Evolutionary conservation across 2,888 invertebrate genomes (phyloP).

Genomic region (Dryococelus australis): DNA sequence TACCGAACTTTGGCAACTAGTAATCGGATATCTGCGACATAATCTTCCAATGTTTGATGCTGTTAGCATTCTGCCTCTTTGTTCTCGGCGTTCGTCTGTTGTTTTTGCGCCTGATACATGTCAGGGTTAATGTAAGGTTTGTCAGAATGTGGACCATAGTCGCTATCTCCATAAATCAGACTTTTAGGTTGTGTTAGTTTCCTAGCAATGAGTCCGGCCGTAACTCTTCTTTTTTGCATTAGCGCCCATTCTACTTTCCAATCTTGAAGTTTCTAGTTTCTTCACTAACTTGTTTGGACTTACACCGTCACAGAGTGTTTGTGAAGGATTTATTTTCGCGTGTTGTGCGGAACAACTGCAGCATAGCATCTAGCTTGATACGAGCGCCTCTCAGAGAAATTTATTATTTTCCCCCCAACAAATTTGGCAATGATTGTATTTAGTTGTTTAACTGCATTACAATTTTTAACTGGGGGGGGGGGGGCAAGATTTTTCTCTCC

Average conservation of each 20-base stretch:
- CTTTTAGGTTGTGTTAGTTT: neutral
- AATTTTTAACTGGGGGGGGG: neutral
- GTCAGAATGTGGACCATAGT: neutral
- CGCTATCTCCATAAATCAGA: neutral
- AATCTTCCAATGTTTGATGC: conserved; percentile 45
- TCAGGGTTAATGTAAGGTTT: conserved; percentile 1
- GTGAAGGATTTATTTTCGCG: conserved; percentile 12
- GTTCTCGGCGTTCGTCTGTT: too few relatives aligned
- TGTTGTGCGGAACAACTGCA: conserved; percentile 27
- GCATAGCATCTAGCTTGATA: conserved; percentile 31
- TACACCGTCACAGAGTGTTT: conserved; percentile 20
- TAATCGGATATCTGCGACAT: conserved; percentile 37
- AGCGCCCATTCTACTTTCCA: neutral
- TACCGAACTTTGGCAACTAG: conserved; percentile 40
- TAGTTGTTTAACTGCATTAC: conserved; percentile 31
- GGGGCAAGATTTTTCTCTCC: neutral
- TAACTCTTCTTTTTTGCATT: neutral
- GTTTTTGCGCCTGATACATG: neutral
- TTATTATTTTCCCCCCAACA: conserved; percentile 12
- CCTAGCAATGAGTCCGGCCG: neutral
- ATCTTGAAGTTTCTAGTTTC: neutral
- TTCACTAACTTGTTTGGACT: conserved; percentile 20
- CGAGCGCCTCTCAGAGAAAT: conserved; percentile 3
- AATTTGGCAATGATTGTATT: conserved; percentile 22
- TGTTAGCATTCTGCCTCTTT: conserved; percentile 40